These are phyloP conservation scores for human (Homo sapiens) DNA, from an alignment of 2,113 vertebrate species.

Conservation along the genomic window DNA sequence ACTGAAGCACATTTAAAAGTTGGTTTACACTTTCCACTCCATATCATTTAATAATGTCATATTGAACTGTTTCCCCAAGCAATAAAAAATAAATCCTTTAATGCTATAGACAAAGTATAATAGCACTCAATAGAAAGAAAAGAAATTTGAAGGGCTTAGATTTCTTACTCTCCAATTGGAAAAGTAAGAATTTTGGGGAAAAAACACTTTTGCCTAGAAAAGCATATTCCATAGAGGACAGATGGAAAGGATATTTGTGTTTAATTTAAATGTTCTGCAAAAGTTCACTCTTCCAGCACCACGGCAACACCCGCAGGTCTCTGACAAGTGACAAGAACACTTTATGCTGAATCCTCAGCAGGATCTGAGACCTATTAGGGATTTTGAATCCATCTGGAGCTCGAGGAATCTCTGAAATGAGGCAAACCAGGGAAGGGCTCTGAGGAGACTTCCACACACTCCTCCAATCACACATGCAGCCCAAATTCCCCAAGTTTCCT, in stretches of 20 bases:
- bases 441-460: background rate
- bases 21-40: background rate
- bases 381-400: constrained; percentile 68
- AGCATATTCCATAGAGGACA: constrained; percentile 67
- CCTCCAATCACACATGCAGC: background rate
- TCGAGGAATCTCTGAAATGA: constrained; percentile 55
- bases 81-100: background rate
- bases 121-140: constrained; percentile 5
- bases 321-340: constrained; percentile 72
- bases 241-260: constrained; percentile 73
- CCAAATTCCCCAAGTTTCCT: background rate
- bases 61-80: constrained; percentile 29
- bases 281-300: constrained; percentile 67
- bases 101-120: background rate
- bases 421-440: constrained; percentile 53
- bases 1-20: background rate
- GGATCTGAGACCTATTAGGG: constrained; percentile 48
- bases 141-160: constrained; percentile 30
- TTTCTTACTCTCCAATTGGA: background rate
- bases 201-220: background rate
- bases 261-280: constrained; percentile 72
- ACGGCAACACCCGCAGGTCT: constrained; percentile 66
- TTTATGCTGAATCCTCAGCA: constrained; percentile 70
- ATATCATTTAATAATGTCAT: constrained; percentile 23
- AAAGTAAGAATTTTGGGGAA: background rate